Conservation (phyloP, 2,888 invertebrate species). For the Drosophila formosana region DNA sequence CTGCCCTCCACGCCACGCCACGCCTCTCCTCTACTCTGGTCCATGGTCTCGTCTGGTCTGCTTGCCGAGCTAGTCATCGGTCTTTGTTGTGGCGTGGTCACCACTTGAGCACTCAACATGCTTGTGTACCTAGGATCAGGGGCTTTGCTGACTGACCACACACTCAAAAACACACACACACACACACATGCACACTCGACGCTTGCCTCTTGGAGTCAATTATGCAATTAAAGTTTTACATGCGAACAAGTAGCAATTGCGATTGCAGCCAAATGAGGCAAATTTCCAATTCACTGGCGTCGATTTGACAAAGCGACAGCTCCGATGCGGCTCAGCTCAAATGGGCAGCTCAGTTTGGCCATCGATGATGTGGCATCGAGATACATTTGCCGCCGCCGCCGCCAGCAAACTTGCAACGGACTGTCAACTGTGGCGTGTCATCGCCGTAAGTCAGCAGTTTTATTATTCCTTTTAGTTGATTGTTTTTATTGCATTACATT, state of each 20-base stretch:
- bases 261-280: constrained; percentile 66
- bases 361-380: constrained; percentile 20
- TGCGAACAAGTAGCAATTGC: constrained; percentile 66
- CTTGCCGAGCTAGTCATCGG: constrained; percentile 61
- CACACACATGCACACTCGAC: too few relatives aligned
- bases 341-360: constrained; percentile 15
- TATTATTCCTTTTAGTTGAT: constrained; percentile 63
- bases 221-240: constrained; percentile 75
- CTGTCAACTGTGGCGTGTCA: constrained; percentile 64
- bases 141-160: constrained; percentile 27
- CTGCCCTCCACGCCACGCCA: not conserved
- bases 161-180: constrained; percentile 13
- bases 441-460: constrained; percentile 66
- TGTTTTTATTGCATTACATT: constrained; percentile 51
- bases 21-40: not conserved
- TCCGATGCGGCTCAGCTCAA: constrained; percentile 10
- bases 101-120: constrained; percentile 29
- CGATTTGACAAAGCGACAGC: constrained; percentile 65
- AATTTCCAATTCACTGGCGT: constrained; percentile 63
- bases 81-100: constrained; percentile 65
- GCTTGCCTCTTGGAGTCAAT: constrained; percentile 67
- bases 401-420: constrained; percentile 13
- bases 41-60: constrained; percentile 6
- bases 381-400: constrained; percentile 5
- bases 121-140: constrained; percentile 37